phyloP scores from a whole-genome alignment of 1,140 invertebrate genomes.

The Philopotamus ludificatus region DNA sequence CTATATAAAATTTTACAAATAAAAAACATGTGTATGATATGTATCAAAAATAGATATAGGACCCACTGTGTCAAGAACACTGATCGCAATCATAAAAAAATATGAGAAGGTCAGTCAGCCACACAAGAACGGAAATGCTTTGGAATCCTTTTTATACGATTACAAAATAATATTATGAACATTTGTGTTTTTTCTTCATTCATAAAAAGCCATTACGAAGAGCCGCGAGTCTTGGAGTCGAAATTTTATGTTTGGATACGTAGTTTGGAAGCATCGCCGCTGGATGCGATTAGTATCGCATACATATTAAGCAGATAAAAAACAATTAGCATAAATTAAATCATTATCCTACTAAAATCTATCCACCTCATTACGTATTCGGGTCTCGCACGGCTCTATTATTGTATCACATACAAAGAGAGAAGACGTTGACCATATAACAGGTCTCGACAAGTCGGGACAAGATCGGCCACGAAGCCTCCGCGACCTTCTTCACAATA shows the following conservation, averaged over 20 bases:
- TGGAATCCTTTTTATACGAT: too few species aligned
- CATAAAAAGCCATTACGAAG: background rate
- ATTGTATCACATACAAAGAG: conserved; percentile 11
- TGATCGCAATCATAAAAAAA: background rate
- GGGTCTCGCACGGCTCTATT: background rate
- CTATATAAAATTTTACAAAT: too few species aligned
- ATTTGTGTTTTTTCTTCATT: background rate
- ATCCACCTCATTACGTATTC: conserved; percentile 8
- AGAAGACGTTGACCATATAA: background rate
- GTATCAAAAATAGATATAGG: too few species aligned
- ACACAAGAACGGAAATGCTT: conserved; percentile 22
- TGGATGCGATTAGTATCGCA: too few species aligned
- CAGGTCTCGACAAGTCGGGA: conserved; percentile 13
- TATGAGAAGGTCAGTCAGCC: background rate
- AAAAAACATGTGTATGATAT: too few species aligned
- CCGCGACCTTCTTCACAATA: conserved; percentile 19
- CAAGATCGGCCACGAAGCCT: conserved; percentile 7
- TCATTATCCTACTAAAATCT: too few species aligned
- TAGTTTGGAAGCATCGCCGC: too few species aligned
- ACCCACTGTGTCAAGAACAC: too few species aligned
- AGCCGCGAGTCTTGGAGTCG: conserved; percentile 1
- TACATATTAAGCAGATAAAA: too few species aligned
- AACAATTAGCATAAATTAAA: too few species aligned
- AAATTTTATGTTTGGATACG: background rate
- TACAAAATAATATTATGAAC: too few species aligned